phyloP scores from a whole-genome alignment of 2,113 vertebrate genomes.

The Eptesicus fuscus region DNA sequence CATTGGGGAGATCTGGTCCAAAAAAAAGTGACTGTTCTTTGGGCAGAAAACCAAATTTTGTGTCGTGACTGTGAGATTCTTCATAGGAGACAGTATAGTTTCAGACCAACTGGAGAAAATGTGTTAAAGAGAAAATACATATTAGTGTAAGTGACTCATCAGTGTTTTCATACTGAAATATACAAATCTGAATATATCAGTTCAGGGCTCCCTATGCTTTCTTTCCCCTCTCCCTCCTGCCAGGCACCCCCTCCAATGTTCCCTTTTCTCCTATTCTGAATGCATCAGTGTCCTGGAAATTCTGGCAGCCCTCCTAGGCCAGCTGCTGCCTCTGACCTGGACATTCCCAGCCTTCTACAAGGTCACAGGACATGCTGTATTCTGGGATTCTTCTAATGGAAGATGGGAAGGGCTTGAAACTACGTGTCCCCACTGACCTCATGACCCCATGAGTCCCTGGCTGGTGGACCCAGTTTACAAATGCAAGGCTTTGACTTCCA shows the following conservation, averaged over 20 bases:
- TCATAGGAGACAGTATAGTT: slow-evolving; percentile 41
- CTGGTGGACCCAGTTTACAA: slow-evolving; percentile 1
- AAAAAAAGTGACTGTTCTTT: slow-evolving; percentile 21
- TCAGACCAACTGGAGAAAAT: slow-evolving; percentile 45
- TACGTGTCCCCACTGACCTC: neutral
- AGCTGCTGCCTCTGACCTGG: slow-evolving; percentile 74
- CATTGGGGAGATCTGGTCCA: neutral
- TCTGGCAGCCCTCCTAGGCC: slow-evolving; percentile 71
- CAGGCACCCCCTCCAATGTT: slow-evolving; percentile 53
- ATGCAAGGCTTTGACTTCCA: neutral
- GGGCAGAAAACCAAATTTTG: slow-evolving; percentile 47
- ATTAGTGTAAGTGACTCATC: slow-evolving; percentile 52
- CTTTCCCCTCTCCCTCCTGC: neutral
- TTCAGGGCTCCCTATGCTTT: neutral
- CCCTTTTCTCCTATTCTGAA: slow-evolving; percentile 69
- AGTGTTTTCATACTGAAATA: slow-evolving; percentile 45
- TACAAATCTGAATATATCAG: slow-evolving; percentile 36
- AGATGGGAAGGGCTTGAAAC: slow-evolving; percentile 53
- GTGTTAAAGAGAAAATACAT: slow-evolving; percentile 58
- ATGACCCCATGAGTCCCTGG: neutral
- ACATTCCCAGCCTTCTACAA: slow-evolving; percentile 59
- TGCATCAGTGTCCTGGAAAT: slow-evolving; percentile 66
- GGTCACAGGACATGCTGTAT: slow-evolving; percentile 71
- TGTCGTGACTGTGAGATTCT: slow-evolving; percentile 48
- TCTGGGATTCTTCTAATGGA: slow-evolving; percentile 63